Conservation (phyloP, 2,888 invertebrate genomes). For the Octodonta nipae region DNA sequence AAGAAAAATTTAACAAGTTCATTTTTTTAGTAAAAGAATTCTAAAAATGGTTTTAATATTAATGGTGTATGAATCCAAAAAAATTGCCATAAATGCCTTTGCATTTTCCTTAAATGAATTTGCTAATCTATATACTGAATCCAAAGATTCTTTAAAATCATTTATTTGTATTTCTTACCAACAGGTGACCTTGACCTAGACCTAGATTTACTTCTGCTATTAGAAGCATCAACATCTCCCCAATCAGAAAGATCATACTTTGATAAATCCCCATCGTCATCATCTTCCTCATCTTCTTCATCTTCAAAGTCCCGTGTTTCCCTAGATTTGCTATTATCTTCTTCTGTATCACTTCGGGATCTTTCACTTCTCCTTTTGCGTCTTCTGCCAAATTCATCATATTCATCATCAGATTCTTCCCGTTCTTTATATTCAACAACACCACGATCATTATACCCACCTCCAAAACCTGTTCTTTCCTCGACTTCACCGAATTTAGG, state of each 20-base stretch:
- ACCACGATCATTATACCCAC: conserved; percentile 90
- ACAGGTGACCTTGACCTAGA: too few relatives aligned
- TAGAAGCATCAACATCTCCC: too few relatives aligned
- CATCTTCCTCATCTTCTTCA: conserved; percentile 41
- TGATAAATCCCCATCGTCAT: conserved; percentile 43
- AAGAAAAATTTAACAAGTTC: too few relatives aligned
- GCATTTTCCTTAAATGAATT: too few relatives aligned
- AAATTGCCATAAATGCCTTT: too few relatives aligned
- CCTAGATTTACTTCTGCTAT: too few relatives aligned
- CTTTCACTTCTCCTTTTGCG: conserved; percentile 27
- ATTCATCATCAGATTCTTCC: conserved; percentile 80
- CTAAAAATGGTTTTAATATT: too few relatives aligned
- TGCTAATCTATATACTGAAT: too few relatives aligned
- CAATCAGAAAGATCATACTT: conserved; percentile 45
- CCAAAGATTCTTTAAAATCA: too few relatives aligned
- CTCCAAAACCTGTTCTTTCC: conserved; percentile 66
- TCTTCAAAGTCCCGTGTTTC: conserved; percentile 12
- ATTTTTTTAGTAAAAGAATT: too few relatives aligned
- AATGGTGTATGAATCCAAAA: too few relatives aligned
- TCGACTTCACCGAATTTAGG: conserved; percentile 92
- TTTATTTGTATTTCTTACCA: too few relatives aligned
- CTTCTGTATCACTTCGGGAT: conserved; percentile 3
- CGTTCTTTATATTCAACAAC: conserved; percentile 89
- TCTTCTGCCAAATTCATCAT: conserved; percentile 60
- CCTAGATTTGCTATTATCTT: conserved; percentile 6